Conservation (phyloP, 1,140 invertebrate genomes). For the Heliothis subflexa region DNA sequence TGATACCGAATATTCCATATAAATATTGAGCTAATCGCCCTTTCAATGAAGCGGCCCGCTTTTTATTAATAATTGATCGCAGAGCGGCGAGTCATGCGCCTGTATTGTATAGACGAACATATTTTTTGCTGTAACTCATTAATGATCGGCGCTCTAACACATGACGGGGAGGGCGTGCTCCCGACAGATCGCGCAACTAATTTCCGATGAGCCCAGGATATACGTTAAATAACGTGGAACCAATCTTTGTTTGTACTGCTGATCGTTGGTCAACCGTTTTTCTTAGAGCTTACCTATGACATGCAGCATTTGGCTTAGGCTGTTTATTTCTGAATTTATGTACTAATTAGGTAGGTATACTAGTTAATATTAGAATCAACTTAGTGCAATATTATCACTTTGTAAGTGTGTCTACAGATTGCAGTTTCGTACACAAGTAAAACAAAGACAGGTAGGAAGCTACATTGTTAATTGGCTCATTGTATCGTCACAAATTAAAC, state of each 20-base stretch:
- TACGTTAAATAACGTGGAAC: conserved; percentile 72
- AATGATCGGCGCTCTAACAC: conserved; percentile 69
- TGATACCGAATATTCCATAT: conserved; percentile 87
- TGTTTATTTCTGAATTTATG: too few species aligned
- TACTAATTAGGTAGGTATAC: neutral
- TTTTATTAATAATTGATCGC: conserved; percentile 86
- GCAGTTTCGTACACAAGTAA: neutral
- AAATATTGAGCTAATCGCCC: conserved; percentile 86
- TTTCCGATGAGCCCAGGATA: conserved; percentile 69
- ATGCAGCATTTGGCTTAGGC: neutral
- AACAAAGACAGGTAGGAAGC: conserved; percentile 3
- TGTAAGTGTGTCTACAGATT: too few species aligned
- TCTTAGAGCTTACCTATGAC: neutral
- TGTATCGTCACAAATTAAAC: conserved; percentile 4
- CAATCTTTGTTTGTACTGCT: conserved; percentile 74
- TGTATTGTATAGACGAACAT: conserved; percentile 79
- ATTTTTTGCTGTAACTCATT: conserved; percentile 84
- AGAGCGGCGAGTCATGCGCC: conserved; percentile 83
- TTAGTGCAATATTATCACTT: too few species aligned
- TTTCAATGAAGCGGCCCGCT: conserved; percentile 85
- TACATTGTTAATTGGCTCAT: conserved; percentile 10
- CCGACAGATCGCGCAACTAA: conserved; percentile 72
- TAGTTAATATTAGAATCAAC: neutral
- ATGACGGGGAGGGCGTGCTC: conserved; percentile 70
- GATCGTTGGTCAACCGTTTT: conserved; percentile 30